Percentiles rank a stretch among this genome's conserved stretches.
Evolutionary conservation across 2,888 invertebrate genomes (phyloP).

Genomic region (Hipparchia sbordonii): DNA sequence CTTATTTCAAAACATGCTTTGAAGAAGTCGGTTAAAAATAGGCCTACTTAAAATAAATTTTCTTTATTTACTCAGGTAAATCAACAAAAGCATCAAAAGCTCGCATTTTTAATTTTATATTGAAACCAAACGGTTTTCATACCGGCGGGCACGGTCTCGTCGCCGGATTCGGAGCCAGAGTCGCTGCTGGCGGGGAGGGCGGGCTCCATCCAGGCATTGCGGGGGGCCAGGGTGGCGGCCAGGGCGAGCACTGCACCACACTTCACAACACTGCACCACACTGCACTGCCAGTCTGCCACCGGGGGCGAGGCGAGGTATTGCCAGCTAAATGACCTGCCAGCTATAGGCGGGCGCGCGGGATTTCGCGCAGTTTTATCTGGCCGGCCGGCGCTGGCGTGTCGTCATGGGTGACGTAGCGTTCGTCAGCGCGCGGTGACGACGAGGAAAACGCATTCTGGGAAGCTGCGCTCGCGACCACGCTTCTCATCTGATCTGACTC

Average conservation of each 20-base stretch:
- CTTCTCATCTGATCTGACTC: background rate
- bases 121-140: constrained; percentile 31
- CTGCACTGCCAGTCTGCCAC: constrained; percentile 19
- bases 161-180: constrained; percentile 53
- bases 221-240: constrained; percentile 67
- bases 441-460: constrained; percentile 80
- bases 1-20: too few relatives aligned
- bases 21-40: too few relatives aligned
- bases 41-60: too few relatives aligned
- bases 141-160: constrained; percentile 82
- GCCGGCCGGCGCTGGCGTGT: constrained; percentile 37
- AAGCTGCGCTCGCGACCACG: constrained; percentile 54
- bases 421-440: constrained; percentile 60
- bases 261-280: constrained; percentile 6
- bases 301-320: constrained; percentile 19
- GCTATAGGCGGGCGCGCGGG: constrained; percentile 66
- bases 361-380: constrained; percentile 62
- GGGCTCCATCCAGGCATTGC: constrained; percentile 76
- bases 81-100: too few relatives aligned
- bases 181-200: constrained; percentile 50
- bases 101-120: background rate
- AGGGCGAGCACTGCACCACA: background rate
- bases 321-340: constrained; percentile 40
- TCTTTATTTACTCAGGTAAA: too few relatives aligned
- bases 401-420: constrained; percentile 74